Conservation (phyloP, 2,888 invertebrate species). For the Malachius bipustulatus region DNA sequence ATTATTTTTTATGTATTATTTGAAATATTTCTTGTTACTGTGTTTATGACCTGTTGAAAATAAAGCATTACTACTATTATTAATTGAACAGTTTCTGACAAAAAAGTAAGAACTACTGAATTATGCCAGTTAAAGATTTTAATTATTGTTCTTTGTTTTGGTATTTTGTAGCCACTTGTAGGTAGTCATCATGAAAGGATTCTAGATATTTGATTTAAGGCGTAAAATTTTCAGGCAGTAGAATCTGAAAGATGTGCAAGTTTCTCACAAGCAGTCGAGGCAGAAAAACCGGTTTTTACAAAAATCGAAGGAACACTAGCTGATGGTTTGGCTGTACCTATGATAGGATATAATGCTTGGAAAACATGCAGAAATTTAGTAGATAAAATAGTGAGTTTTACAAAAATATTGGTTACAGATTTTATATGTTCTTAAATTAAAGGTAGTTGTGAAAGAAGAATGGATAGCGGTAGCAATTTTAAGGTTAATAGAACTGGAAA, state of each 20-base stretch:
- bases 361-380: constrained; percentile 47
- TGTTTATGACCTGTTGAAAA: too few species aligned
- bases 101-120: too few species aligned
- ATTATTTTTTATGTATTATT: too few species aligned
- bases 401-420: too few species aligned
- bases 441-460: constrained; percentile 50
- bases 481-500: constrained; percentile 51
- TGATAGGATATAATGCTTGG: constrained; percentile 56
- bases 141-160: too few species aligned
- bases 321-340: constrained; percentile 58
- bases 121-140: too few species aligned
- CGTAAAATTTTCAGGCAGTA: constrained; percentile 50
- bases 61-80: too few species aligned
- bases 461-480: constrained; percentile 53
- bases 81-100: too few species aligned
- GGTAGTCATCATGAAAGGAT: too few species aligned
- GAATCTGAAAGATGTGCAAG: constrained; percentile 88
- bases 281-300: constrained; percentile 43
- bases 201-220: not conserved
- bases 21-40: too few species aligned
- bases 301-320: constrained; percentile 48
- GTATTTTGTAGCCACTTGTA: too few species aligned
- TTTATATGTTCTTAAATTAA: constrained; percentile 12
- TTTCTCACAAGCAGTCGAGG: constrained; percentile 53
- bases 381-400: constrained; percentile 59